phyloP scores from a whole-genome alignment of 2,797 vertebrate species.

The Meriones psammophilus region DNA sequence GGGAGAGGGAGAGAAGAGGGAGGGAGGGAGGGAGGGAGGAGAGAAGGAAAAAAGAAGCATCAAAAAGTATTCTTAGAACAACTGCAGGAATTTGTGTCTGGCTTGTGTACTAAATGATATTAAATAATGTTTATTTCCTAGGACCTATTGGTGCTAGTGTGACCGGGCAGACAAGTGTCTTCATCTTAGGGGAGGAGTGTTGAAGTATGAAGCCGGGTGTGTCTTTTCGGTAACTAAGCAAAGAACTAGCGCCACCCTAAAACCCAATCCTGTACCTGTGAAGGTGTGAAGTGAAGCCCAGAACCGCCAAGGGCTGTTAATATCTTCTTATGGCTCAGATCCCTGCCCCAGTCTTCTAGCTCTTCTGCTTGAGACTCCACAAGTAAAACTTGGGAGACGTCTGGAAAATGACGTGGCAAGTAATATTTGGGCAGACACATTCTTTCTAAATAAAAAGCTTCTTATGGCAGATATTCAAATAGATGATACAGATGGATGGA shows the following conservation, averaged over 20 bases:
- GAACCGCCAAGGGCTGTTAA: not conserved
- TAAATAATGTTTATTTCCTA: not conserved
- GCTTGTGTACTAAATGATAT: not conserved
- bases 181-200: not conserved
- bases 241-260: not conserved
- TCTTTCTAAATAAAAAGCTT: not conserved
- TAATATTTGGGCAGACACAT: not conserved
- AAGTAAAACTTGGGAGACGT: not conserved
- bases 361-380: not conserved
- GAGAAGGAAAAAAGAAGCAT: too few relatives aligned
- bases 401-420: not conserved
- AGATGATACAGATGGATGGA: not conserved
- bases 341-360: too few relatives aligned
- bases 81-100: not conserved
- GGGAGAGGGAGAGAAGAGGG: not conserved
- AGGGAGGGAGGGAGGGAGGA: fast-evolving
- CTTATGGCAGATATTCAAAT: not conserved
- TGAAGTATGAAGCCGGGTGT: not conserved
- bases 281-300: not conserved
- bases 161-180: not conserved
- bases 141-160: not conserved
- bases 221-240: not conserved
- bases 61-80: not conserved
- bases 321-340: not conserved
- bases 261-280: not conserved